phyloP scores from a whole-genome alignment of 2,888 invertebrate species.

The Cephus nigrinus region DNA sequence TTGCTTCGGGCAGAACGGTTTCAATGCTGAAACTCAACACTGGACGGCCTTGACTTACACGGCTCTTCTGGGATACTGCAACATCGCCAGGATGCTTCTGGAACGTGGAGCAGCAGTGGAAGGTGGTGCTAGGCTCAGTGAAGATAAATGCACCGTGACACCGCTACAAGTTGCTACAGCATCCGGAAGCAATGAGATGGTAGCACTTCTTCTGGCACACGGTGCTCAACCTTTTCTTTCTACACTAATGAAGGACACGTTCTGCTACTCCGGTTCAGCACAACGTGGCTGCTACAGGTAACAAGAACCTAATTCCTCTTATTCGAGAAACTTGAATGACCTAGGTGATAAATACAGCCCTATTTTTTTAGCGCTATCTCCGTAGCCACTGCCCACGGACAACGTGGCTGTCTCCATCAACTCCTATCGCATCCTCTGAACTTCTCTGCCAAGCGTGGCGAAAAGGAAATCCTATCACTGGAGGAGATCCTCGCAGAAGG shows the following conservation, averaged over 20 bases:
- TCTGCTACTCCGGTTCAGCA: constrained; percentile 87
- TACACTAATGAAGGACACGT: constrained; percentile 83
- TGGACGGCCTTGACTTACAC: constrained; percentile 94
- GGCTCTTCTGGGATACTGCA: constrained; percentile 71
- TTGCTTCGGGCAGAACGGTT: constrained; percentile 39
- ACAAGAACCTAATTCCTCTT: constrained; percentile 6
- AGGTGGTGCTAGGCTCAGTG: constrained; percentile 84
- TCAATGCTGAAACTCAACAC: constrained; percentile 75
- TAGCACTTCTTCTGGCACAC: constrained; percentile 81
- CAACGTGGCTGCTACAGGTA: constrained; percentile 86
- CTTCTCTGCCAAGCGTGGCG: constrained; percentile 69
- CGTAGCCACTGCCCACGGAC: constrained; percentile 90
- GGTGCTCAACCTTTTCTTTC: constrained; percentile 91
- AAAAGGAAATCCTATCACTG: constrained; percentile 82
- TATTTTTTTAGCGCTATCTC: constrained; percentile 77
- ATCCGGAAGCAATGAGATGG: constrained; percentile 83
- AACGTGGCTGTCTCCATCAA: constrained; percentile 82
- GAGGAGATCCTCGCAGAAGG: constrained; percentile 94
- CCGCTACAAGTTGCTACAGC: constrained; percentile 90
- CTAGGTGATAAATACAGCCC: neutral
- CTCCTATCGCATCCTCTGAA: constrained; percentile 79
- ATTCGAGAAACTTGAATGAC: neutral
- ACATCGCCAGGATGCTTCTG: constrained; percentile 73
- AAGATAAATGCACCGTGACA: constrained; percentile 88
- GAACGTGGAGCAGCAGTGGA: constrained; percentile 87